A percentile compares a stretch with the other conserved stretches of the same genome.
These are phyloP conservation scores for Drosophila yakuba DNA, from an alignment of 1,140 invertebrate genomes.

Conservation along the genomic window DNA sequence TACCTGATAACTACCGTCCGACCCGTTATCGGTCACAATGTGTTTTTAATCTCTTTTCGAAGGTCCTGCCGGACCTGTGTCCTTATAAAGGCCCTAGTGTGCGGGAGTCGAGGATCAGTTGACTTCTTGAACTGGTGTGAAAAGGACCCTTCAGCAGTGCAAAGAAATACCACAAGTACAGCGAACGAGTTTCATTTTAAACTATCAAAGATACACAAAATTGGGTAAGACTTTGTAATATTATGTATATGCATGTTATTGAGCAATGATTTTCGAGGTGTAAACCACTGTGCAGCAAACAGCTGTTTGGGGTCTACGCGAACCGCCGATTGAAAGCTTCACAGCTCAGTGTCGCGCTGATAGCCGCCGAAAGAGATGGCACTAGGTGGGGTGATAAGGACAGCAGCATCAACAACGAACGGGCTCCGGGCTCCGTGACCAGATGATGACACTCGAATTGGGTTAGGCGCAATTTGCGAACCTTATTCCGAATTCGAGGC, in stretches of 20 bases:
- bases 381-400: background rate
- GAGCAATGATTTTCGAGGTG: background rate
- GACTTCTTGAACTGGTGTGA: slow-evolving; percentile 30
- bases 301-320: background rate
- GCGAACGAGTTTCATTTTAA: background rate
- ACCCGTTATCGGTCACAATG: slow-evolving; percentile 47
- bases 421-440: slow-evolving; percentile 44
- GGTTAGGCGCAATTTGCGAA: slow-evolving; percentile 68
- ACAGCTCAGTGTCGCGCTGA: background rate
- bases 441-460: slow-evolving; percentile 73
- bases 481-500: slow-evolving; percentile 26
- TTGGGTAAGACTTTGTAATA: background rate
- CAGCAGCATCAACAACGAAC: background rate
- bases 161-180: background rate
- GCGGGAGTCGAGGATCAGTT: slow-evolving; percentile 31
- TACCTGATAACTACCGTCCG: slow-evolving; percentile 33
- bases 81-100: slow-evolving; percentile 32
- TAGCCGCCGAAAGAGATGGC: slow-evolving; percentile 5
- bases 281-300: slow-evolving; percentile 1
- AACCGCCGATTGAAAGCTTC: slow-evolving; percentile 3
- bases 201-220: background rate
- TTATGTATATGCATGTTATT: background rate
- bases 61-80: background rate
- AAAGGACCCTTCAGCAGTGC: slow-evolving; percentile 13
- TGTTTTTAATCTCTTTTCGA: slow-evolving; percentile 66